A percentile compares a stretch with the other conserved stretches of the same genome.
These are phyloP conservation scores for Lottia gigantea DNA, from an alignment of 2,888 invertebrate species.

Conservation along the genomic window DNA sequence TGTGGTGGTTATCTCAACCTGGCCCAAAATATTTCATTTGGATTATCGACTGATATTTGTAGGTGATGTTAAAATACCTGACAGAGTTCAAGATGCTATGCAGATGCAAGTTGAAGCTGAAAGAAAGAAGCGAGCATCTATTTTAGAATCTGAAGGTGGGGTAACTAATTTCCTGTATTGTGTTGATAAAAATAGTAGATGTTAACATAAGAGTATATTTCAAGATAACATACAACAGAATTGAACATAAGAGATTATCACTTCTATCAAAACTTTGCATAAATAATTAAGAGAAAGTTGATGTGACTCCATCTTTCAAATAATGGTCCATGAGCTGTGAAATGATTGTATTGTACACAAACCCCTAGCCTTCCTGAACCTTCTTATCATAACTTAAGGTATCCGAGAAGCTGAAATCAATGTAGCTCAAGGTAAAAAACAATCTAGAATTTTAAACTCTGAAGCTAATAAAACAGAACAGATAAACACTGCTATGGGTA, in stretches of 20 bases:
- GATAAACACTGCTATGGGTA: conserved; percentile 90
- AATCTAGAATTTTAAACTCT: conserved; percentile 90
- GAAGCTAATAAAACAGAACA: conserved; percentile 95
- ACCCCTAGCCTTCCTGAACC: too few species aligned
- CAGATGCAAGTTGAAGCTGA: conserved; percentile 99
- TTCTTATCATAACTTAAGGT: conserved; percentile 54
- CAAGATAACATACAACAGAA: too few species aligned
- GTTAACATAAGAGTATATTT: too few species aligned
- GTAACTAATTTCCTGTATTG: background rate
- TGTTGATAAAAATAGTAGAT: too few species aligned
- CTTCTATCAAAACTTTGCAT: too few species aligned
- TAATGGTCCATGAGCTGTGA: too few species aligned
- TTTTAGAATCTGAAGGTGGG: conserved; percentile 94
- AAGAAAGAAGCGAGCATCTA: conserved; percentile 92
- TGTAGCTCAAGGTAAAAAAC: conserved; percentile 95
- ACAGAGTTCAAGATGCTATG: conserved; percentile 97
- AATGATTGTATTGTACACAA: too few species aligned
- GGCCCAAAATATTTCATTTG: background rate
- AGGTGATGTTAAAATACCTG: conserved; percentile 91
- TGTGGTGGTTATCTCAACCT: too few species aligned
- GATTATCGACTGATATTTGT: conserved; percentile 21
- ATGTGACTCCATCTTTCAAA: too few species aligned
- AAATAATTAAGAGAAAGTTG: too few species aligned
- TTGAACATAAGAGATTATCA: too few species aligned
- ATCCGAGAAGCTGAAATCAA: conserved; percentile 83